Evolutionary conservation across 1,140 invertebrate genomes (phyloP).

Genomic region (Drosophila lacertosa): DNA sequence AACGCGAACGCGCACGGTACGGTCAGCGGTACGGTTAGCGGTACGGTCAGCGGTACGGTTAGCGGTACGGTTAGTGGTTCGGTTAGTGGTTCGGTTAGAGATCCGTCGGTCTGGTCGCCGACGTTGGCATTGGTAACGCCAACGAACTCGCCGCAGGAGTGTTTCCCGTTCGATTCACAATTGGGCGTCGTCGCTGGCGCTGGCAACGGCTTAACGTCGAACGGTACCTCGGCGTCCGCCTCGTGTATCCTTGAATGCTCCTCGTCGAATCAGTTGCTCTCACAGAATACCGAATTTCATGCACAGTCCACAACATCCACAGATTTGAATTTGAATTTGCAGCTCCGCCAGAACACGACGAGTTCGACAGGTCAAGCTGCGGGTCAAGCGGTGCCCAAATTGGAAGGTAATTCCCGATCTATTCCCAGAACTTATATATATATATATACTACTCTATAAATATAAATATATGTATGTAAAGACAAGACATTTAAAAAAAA

Average conservation of each 20-base stretch:
- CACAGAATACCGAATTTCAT: slow-evolving; percentile 57
- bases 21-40: slow-evolving; percentile 20
- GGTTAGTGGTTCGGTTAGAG: too few relatives aligned
- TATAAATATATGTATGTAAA: neutral
- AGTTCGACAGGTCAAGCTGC: slow-evolving; percentile 31
- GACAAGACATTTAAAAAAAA: too few relatives aligned
- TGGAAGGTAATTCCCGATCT: slow-evolving; percentile 66
- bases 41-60: slow-evolving; percentile 1
- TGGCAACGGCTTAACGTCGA: slow-evolving; percentile 59
- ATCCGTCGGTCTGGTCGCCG: slow-evolving; percentile 57
- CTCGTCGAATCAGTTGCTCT: slow-evolving; percentile 57
- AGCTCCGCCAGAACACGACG: slow-evolving; percentile 72
- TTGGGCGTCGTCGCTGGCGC: slow-evolving; percentile 58
- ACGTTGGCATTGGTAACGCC: slow-evolving; percentile 78
- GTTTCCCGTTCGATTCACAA: slow-evolving; percentile 54
- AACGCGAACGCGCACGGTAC: slow-evolving; percentile 9
- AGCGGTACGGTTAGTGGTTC: neutral
- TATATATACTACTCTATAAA: neutral
- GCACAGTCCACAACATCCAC: slow-evolving; percentile 71
- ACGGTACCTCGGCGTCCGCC: slow-evolving; percentile 20
- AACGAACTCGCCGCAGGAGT: slow-evolving; percentile 75
- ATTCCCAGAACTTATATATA: neutral
- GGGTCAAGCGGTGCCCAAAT: slow-evolving; percentile 40
- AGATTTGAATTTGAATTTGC: slow-evolving; percentile 83
- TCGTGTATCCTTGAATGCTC: slow-evolving; percentile 36